Conservation (phyloP, 2,888 invertebrate species). For the Trachelus tabidus region DNA sequence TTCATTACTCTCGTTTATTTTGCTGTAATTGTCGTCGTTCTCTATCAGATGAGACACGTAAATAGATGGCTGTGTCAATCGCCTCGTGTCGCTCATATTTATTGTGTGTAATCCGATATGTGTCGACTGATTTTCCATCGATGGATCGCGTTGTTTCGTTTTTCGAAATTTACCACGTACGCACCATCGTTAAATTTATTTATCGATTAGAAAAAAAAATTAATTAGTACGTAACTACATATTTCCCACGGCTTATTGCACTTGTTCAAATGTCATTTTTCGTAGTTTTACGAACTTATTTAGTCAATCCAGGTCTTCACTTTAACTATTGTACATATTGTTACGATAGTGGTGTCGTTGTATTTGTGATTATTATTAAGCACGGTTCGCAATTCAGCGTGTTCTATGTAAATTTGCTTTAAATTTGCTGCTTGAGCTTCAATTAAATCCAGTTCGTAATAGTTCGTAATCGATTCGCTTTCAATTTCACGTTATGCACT, state of each 20-base stretch:
- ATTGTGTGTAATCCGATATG: background rate
- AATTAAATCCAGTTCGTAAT: background rate
- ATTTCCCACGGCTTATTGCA: background rate
- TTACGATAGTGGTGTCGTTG: background rate
- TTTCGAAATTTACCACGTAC: too few species aligned
- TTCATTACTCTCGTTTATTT: conserved; percentile 15
- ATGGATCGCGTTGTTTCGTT: background rate
- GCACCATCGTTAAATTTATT: background rate
- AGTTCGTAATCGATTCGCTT: background rate
- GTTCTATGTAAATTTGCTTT: background rate
- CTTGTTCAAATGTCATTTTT: background rate
- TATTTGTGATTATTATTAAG: background rate
- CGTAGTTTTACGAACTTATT: background rate
- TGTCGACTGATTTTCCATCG: background rate
- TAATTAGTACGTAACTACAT: too few species aligned
- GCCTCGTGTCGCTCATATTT: conserved; percentile 36
- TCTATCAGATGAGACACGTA: conserved; percentile 38
- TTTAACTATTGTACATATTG: background rate
- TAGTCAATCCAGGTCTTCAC: background rate
- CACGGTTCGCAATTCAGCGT: background rate
- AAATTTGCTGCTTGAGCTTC: background rate
- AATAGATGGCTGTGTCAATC: conserved; percentile 43
- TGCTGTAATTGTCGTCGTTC: conserved; percentile 18
- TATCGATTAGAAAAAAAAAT: too few species aligned
- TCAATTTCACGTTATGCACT: background rate